A percentile compares a stretch with the other conserved stretches of the same genome.
phyloP scores from a whole-genome alignment of 2,113 vertebrate genomes.

The Sander lucioperca region DNA sequence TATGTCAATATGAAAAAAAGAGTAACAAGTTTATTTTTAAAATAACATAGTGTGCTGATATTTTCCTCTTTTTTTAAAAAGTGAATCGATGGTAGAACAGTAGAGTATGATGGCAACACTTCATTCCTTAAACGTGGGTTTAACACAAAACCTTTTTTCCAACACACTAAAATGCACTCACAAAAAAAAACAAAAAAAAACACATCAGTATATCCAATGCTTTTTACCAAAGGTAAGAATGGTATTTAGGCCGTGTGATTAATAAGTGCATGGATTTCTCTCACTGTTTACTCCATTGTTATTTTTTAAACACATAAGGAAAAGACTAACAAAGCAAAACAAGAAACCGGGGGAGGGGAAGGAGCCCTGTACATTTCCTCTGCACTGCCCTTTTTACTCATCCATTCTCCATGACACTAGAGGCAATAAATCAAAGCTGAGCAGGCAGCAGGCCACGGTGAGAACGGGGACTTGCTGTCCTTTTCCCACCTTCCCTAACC shows the following conservation, averaged over 20 bases:
- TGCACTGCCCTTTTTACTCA: conserved; percentile 62
- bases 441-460: conserved; percentile 55
- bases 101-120: not conserved
- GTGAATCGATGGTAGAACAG: no score
- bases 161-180: not conserved
- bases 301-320: not conserved
- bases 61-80: no score
- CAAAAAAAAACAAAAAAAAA: conserved; percentile 20
- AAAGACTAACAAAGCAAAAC: not conserved
- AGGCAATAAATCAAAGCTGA: conserved; percentile 78
- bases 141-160: not conserved
- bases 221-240: not conserved
- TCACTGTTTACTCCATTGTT: conserved; percentile 5
- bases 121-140: not conserved
- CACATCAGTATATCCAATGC: not conserved
- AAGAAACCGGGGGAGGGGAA: not conserved
- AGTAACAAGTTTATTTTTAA: not conserved
- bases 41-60: not conserved
- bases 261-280: not conserved
- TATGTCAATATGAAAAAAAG: no score
- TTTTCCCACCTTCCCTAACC: conserved; percentile 35
- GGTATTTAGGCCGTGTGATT: not conserved
- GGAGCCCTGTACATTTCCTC: conserved; percentile 40
- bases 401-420: conserved; percentile 73
- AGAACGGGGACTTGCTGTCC: conserved; percentile 50